Base-by-base conservation (phyloP, 2,888 invertebrate species). In the Selenia dentaria region DNA sequence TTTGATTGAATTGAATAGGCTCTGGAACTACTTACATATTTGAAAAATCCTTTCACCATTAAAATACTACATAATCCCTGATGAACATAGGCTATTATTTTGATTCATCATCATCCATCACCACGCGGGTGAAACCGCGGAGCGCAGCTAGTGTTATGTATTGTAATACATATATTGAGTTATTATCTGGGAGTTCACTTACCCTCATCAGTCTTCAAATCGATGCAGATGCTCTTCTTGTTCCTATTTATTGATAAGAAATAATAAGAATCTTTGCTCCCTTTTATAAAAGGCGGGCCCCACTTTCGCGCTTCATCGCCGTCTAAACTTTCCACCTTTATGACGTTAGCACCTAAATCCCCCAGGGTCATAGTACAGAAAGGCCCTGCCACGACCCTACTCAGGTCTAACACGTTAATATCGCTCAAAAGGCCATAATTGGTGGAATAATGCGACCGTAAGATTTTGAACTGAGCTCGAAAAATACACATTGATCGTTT, bases 291-390 rank as follows among this genome's bases (percentile, higher is more conserved):
- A 0, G 99, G 99, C 0, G 99, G 99, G 0, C 97, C 98, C 98
- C 98, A 99, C 51, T 94, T 94, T 35, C 99, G 91, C 0, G 97
- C 94, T 67, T 99, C 98, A 77, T 99, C 99, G 1, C 86, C 84
- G 0, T 92, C 94, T 0, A 97, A 95, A 59, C 94, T 94, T 77
- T 99, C 99, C 25, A 99, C 93, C 92, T 99, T 98, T 33, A 97
- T 94, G 0, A 99, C 92, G 71, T 98, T 97, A 0, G 98, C 98
- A 0, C 98, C 98, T 48, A 98, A 87, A 85, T 99, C 98, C 1
- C 96, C 96, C 12, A 99, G 87, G 40, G 97, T 93, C 98, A 98
- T 98, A 0, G 98, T 96, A 75, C 98, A 98, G 73, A 95, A 96
- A 0, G 99, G 99, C 0, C 99, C 99, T 11, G 99, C 98, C 2